Conservation (phyloP, 1,140 invertebrate genomes). For the Paralvinella palmiformis region DNA sequence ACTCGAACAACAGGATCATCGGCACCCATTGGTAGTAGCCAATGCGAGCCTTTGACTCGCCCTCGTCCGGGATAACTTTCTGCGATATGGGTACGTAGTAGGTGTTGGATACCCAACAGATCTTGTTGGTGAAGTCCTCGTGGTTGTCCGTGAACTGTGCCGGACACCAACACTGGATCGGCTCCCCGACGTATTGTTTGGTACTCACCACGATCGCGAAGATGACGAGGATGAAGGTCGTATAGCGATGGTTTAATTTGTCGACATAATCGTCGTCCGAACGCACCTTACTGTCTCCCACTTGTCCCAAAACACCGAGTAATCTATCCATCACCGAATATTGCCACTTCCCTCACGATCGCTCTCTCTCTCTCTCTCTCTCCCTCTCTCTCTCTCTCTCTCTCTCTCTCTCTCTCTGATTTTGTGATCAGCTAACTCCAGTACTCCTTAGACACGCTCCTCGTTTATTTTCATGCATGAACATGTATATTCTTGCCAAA, state of each 20-base stretch:
- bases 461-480: no score
- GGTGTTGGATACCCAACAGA: conserved; percentile 50
- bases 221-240: conserved; percentile 53
- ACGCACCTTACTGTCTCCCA: conserved; percentile 37
- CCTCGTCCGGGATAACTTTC: conserved; percentile 24
- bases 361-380: no score
- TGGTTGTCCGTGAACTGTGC: conserved; percentile 51
- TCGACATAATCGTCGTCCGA: conserved; percentile 57
- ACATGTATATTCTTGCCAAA: no score
- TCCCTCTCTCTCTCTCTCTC: no score
- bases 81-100: conserved; percentile 47
- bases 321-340: conserved; percentile 18
- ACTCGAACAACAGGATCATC: conserved; percentile 23
- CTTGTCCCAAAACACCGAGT: background rate
- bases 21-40: conserved; percentile 26
- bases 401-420: no score
- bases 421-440: no score
- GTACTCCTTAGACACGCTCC: no score
- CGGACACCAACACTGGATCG: conserved; percentile 49
- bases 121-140: conserved; percentile 50
- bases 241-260: conserved; percentile 54
- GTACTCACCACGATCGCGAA: conserved; percentile 54
- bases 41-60: conserved; percentile 2
- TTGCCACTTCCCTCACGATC: no score
- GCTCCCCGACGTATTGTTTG: conserved; percentile 56